phyloP scores from a whole-genome alignment of 1,140 invertebrate genomes.

The Listronotus oregonensis region DNA sequence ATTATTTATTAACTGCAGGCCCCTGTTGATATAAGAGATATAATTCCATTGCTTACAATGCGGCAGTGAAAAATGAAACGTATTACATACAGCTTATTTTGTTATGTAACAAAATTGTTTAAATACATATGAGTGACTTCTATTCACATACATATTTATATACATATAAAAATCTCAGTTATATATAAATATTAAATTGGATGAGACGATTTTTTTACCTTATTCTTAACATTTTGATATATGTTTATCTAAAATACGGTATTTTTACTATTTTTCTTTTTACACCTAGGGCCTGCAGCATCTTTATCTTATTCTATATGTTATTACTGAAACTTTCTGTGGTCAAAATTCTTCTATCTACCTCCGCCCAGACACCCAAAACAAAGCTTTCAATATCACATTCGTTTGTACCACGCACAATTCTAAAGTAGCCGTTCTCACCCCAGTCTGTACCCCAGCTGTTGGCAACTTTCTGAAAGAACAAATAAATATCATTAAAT shows the following conservation, averaged over 20 bases:
- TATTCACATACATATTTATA: too few relatives aligned
- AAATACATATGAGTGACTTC: too few relatives aligned
- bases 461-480: conserved; percentile 80
- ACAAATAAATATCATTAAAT: conserved; percentile 19
- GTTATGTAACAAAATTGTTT: neutral
- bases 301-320: neutral
- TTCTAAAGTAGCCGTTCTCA: conserved; percentile 84
- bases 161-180: too few relatives aligned
- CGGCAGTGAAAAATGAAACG: neutral
- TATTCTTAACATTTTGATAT: too few relatives aligned
- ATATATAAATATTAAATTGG: too few relatives aligned
- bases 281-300: neutral
- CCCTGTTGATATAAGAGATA: too few relatives aligned
- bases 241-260: too few relatives aligned
- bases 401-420: conserved; percentile 78
- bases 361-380: conserved; percentile 72
- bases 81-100: neutral
- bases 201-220: too few relatives aligned
- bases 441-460: conserved; percentile 92
- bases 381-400: conserved; percentile 87
- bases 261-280: neutral
- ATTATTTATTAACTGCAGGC: too few relatives aligned
- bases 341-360: conserved; percentile 37
- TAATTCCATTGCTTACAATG: neutral
- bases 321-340: neutral